Evolutionary conservation across 2,888 invertebrate genomes (phyloP), one percentile per base, ranked within the genome.

Genomic region (Cheilosia variabilis): DNA sequence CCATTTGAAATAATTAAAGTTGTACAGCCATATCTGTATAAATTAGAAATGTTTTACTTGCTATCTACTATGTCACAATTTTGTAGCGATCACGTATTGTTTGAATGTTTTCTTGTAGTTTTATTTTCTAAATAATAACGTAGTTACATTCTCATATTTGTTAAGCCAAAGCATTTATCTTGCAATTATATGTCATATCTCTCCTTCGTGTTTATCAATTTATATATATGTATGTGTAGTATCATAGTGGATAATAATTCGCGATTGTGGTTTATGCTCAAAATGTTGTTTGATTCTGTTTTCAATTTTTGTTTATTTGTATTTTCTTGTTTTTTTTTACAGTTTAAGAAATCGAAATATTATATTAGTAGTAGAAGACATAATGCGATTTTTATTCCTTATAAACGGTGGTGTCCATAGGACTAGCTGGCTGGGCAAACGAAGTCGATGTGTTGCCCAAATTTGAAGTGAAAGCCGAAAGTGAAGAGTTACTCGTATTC

Each of bases 371-470:
- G 75, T 76, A 71, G 78, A 87, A 83, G 83, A 83, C 69, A 34
- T 75, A 69, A 73, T 60, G 27, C 17, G 66, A 60, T 77, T 69
- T 52, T 89, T 94, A 94, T 90, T 94, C 94, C 91, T 94, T 94
- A 88, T 93, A 94, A 82, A 92, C 91, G 82, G 95, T 95, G 72
- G 95, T 95, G 93, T 96, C 96, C 95, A 95, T 96, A 65, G 96
- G 95, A 93, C 95, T 95, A 91, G 95, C 94, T 84, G 95, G 95
- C 92, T 94, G 95, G 66, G 93, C 91, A 86, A 93, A 92, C 43
- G 90, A 90, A 83, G 89, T 89, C 57, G 89, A 88, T 31, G 90
- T 89, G 87, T 88, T 91, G 78, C 89, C 88, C 84, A 91, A 91
- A 53, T 91, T 90, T 87, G 91, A 90, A 88, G 90, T 90, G 77